Evolutionary conservation across 2,113 vertebrate species (phyloP).

Genomic region (Apeltes quadracus): DNA sequence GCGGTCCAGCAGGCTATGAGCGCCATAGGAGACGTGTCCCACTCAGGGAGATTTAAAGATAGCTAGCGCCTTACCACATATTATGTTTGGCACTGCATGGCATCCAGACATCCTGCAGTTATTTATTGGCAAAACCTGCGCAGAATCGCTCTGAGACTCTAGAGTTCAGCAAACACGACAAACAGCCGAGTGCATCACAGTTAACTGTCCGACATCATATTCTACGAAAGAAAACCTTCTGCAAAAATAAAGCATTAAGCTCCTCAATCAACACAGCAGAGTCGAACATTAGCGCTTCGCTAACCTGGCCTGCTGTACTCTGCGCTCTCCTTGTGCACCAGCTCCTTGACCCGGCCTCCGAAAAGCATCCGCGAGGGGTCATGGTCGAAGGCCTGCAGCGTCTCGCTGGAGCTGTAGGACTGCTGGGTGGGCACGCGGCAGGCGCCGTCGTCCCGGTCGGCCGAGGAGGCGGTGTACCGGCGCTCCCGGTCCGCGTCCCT

Average conservation of each 20-base stretch:
- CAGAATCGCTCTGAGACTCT: conserved; percentile 25
- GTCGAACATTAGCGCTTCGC: conserved; percentile 28
- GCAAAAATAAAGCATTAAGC: background rate
- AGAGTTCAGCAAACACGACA: conserved; percentile 37
- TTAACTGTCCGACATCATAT: conserved; percentile 14
- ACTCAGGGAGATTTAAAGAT: conserved; percentile 12
- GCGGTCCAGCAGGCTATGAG: conserved; percentile 5
- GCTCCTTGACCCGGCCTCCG: conserved; percentile 91
- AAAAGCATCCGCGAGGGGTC: conserved; percentile 92
- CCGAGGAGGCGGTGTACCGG: conserved; percentile 88
- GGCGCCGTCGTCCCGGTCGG: conserved; percentile 85
- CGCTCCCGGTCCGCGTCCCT: conserved; percentile 76
- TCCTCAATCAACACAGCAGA: background rate
- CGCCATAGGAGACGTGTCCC: conserved; percentile 16
- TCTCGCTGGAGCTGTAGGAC: conserved; percentile 97
- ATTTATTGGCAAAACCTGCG: conserved; percentile 32
- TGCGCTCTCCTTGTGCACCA: conserved; percentile 90
- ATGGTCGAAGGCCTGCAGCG: conserved; percentile 96
- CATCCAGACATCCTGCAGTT: background rate
- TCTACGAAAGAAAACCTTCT: too few species aligned
- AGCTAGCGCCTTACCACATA: conserved; percentile 31
- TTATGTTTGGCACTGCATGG: conserved; percentile 38
- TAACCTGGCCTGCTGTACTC: conserved; percentile 93
- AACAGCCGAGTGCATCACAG: conserved; percentile 24
- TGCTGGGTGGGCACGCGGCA: conserved; percentile 96